Evolutionary conservation across 2,113 vertebrate species (phyloP).

Genomic region (Cephalopterus ornatus): DNA sequence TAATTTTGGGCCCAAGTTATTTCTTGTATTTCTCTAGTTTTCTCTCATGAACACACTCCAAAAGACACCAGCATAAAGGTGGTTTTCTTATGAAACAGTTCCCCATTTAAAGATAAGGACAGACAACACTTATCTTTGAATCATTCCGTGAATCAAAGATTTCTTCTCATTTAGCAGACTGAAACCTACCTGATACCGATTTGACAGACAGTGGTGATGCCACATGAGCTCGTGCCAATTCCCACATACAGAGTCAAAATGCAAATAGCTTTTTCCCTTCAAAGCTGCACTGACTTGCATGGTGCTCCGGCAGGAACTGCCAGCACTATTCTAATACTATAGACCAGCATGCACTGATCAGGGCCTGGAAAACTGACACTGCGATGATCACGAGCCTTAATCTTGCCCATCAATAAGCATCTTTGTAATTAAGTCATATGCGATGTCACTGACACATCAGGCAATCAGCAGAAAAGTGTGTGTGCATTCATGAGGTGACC

Average conservation of each 20-base stretch:
- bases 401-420: background rate
- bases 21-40: background rate
- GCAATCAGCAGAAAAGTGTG: background rate
- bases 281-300: background rate
- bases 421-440: background rate
- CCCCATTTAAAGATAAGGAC: no score
- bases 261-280: background rate
- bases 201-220: background rate
- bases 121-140: background rate
- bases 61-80: background rate
- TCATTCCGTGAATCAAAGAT: background rate
- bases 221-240: fast-evolving
- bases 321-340: background rate
- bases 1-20: background rate
- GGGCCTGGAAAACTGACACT: background rate
- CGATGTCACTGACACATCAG: fast-evolving
- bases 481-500: background rate
- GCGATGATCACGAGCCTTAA: background rate
- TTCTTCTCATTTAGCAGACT: background rate
- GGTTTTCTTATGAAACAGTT: background rate
- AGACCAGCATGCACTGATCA: background rate
- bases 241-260: background rate
- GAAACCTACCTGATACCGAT: background rate
- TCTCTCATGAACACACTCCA: background rate
- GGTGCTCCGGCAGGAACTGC: background rate